phyloP scores from a whole-genome alignment of 2,797 vertebrate genomes.

The Callimico goeldii region DNA sequence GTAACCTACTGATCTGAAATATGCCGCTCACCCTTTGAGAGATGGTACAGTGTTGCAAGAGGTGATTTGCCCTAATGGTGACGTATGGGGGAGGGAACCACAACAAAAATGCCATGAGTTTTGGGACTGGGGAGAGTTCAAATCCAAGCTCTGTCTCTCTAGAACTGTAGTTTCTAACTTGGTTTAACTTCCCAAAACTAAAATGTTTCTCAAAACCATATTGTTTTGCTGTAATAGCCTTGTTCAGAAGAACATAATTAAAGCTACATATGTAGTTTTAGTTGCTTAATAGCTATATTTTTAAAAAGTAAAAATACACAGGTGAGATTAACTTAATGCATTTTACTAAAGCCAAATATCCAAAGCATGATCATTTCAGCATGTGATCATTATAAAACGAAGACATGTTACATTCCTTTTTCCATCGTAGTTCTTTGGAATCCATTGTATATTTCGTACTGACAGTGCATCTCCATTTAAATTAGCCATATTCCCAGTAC shows the following conservation, averaged over 20 bases:
- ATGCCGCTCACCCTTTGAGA: background rate
- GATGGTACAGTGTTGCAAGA: background rate
- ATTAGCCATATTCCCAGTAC: rapidly evolving
- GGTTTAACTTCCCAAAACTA: background rate
- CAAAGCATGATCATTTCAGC: background rate
- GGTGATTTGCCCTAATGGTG: background rate
- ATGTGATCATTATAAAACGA: background rate
- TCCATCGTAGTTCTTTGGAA: background rate
- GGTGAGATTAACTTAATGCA: background rate
- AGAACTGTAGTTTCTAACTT: background rate
- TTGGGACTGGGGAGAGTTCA: background rate
- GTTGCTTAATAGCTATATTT: background rate
- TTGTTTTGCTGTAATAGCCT: background rate
- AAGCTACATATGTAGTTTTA: rapidly evolving
- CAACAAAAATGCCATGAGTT: background rate
- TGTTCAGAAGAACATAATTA: rapidly evolving
- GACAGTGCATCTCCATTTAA: background rate
- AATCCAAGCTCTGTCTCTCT: background rate
- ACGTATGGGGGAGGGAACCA: background rate
- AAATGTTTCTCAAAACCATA: background rate
- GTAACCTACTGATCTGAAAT: conserved; percentile 59
- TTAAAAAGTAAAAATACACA: background rate
- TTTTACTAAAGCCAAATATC: background rate
- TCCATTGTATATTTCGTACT: no score
- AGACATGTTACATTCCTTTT: background rate